phyloP scores from a whole-genome alignment of 2,888 invertebrate species.

The Andrena dorsata region DNA sequence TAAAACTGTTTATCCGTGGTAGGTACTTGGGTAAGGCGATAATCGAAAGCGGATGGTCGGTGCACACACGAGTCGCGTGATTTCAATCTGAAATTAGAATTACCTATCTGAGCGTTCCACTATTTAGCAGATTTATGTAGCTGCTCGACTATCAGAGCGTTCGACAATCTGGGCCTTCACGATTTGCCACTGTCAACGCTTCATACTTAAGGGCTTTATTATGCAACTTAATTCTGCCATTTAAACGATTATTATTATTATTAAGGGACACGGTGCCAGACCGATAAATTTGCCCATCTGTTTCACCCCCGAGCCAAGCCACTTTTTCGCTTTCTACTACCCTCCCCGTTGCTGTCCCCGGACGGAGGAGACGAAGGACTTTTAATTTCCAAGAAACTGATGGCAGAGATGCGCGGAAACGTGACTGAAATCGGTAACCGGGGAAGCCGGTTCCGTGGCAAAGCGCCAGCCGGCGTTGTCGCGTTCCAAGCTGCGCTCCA shows the following conservation, averaged over 20 bases:
- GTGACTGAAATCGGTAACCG: constrained; percentile 69
- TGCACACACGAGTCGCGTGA: too few relatives aligned
- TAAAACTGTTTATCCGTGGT: too few relatives aligned
- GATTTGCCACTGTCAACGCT: too few relatives aligned
- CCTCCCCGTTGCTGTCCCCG: constrained; percentile 3
- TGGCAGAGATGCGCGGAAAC: constrained; percentile 62
- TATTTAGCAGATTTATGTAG: too few relatives aligned
- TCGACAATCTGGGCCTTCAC: too few relatives aligned
- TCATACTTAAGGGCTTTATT: too few relatives aligned
- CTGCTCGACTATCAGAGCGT: too few relatives aligned
- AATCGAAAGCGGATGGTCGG: too few relatives aligned
- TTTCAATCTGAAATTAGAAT: too few relatives aligned
- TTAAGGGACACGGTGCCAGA: background rate
- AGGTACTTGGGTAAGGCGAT: too few relatives aligned
- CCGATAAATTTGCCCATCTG: constrained; percentile 7
- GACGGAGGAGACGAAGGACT: constrained; percentile 43
- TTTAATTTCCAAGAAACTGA: constrained; percentile 64
- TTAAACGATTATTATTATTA: background rate
- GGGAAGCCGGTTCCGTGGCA: constrained; percentile 58
- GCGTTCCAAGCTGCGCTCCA: constrained; percentile 29
- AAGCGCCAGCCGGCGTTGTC: constrained; percentile 68
- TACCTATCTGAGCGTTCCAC: too few relatives aligned
- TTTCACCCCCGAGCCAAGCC: constrained; percentile 1
- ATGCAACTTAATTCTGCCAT: background rate
- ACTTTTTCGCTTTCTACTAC: constrained; percentile 2